Evolutionary conservation across 2,113 vertebrate species (phyloP).

Genomic region (Falcunculus frontatus): DNA sequence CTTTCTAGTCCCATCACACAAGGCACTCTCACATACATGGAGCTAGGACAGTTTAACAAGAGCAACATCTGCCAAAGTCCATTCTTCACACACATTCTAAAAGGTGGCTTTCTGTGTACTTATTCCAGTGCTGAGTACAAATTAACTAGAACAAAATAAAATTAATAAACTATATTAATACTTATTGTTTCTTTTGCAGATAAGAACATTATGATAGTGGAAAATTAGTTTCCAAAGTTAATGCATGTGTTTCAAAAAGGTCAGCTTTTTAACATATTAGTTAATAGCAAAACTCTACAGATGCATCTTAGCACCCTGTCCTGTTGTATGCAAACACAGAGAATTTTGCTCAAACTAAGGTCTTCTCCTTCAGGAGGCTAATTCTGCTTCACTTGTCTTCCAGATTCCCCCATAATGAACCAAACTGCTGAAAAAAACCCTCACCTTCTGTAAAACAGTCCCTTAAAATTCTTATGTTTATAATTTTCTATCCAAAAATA

Average conservation of each 20-base stretch:
- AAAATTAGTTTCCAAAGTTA: neutral
- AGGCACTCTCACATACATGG: neutral
- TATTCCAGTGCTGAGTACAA: neutral
- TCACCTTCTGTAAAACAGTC: neutral
- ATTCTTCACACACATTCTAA: neutral
- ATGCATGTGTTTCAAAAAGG: neutral
- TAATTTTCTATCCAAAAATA: neutral
- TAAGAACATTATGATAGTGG: neutral
- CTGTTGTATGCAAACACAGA: neutral
- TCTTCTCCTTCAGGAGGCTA: neutral
- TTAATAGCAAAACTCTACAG: neutral
- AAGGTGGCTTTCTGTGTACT: neutral
- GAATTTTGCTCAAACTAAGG: neutral
- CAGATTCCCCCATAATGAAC: neutral
- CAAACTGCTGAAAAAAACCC: fast-evolving
- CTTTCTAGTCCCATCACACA: neutral
- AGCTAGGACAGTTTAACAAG: neutral
- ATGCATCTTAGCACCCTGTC: neutral
- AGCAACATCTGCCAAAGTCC: neutral
- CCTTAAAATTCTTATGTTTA: neutral
- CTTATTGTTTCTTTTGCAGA: neutral
- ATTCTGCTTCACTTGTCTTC: neutral
- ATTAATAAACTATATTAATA: neutral
- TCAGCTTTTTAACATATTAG: neutral
- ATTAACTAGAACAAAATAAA: neutral